Conservation (phyloP, 2,797 vertebrate genomes). For the Ctenopoma kingsleyae region DNA sequence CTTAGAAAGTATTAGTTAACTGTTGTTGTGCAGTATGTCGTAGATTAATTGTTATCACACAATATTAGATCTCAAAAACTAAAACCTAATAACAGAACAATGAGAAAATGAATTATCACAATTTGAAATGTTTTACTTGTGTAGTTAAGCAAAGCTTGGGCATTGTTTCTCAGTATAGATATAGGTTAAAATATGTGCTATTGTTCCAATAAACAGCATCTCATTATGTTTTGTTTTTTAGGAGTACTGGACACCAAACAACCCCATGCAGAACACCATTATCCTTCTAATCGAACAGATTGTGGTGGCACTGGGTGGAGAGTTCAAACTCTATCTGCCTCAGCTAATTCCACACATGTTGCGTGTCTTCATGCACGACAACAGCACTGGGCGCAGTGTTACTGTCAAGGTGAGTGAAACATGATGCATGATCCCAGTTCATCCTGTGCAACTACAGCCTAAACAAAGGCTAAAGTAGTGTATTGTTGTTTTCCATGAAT, state of each 20-base stretch:
- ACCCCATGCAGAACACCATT: slow-evolving; percentile 98
- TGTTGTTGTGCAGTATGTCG: background rate
- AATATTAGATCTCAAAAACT: background rate
- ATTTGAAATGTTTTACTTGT: background rate
- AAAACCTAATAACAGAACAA: background rate
- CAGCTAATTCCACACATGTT: slow-evolving; percentile 99
- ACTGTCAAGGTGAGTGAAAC: slow-evolving; percentile 92
- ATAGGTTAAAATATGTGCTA: background rate
- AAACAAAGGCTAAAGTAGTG: background rate
- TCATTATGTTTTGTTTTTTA: slow-evolving; percentile 62
- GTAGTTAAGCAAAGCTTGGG: background rate
- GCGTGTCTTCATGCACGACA: slow-evolving; percentile 99
- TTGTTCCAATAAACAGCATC: background rate
- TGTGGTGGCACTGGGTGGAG: slow-evolving; percentile 95
- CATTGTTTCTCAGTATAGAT: background rate
- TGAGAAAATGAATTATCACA: background rate
- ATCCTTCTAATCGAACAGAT: slow-evolving; percentile 98
- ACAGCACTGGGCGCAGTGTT: slow-evolving; percentile 92
- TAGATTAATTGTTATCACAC: background rate
- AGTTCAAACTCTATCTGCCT: slow-evolving; percentile 98
- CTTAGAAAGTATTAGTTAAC: background rate
- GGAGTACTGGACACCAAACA: slow-evolving; percentile 99
- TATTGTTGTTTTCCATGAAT: background rate
- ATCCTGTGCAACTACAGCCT: background rate
- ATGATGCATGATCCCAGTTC: background rate